Conservation (phyloP, 2,113 vertebrate species). For the Petrocephalus zakoni region DNA sequence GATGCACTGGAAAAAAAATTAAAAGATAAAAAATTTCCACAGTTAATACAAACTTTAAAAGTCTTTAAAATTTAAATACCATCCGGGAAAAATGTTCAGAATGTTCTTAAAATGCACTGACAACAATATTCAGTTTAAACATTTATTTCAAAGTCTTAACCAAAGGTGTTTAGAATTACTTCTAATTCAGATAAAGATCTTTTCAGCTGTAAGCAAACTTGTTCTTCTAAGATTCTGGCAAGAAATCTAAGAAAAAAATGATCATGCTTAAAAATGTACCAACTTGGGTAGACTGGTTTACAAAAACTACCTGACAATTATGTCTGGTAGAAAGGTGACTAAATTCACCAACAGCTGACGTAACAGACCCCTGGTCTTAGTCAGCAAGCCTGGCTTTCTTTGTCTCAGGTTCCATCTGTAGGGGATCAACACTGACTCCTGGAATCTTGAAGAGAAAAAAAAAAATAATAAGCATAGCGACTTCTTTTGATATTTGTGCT, state of each 20-base stretch:
- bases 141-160: not conserved
- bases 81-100: not conserved
- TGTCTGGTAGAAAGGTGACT: not conserved
- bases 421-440: slow-evolving; percentile 54
- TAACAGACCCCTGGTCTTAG: slow-evolving; percentile 43
- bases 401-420: slow-evolving; percentile 59
- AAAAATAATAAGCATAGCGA: not conserved
- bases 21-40: not conserved
- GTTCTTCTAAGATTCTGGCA: not conserved
- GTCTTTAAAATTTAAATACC: not conserved
- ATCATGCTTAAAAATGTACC: not conserved
- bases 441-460: slow-evolving; percentile 63
- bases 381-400: slow-evolving; percentile 76
- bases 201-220: not conserved
- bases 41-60: not conserved
- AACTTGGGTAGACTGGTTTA: not conserved
- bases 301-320: not conserved
- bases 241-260: not conserved
- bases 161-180: not conserved
- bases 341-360: not conserved
- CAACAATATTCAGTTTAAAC: not conserved
- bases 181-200: too few relatives aligned
- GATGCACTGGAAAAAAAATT: not conserved
- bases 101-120: not conserved
- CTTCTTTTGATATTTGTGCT: not conserved